Evolutionary conservation across 2,113 vertebrate genomes (phyloP).

Genomic region (Nannospalax galili): DNA sequence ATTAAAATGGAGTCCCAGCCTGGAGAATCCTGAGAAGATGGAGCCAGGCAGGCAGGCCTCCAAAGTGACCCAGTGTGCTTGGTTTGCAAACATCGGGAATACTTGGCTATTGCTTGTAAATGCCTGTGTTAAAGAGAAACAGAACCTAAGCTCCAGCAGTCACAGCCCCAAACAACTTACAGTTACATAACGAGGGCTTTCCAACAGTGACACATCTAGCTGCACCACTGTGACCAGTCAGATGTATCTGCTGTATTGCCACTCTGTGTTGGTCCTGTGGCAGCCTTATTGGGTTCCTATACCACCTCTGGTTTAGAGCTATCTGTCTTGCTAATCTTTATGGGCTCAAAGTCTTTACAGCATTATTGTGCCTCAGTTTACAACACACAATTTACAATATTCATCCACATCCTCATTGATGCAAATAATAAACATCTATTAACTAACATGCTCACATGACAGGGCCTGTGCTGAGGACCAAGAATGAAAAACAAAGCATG

Average conservation of each 20-base stretch:
- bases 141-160: not conserved
- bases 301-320: not conserved
- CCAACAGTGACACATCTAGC: no score
- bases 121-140: constrained; percentile 11
- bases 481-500: not conserved
- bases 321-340: not conserved
- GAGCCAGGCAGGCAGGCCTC: not conserved
- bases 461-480: not conserved
- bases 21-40: not conserved
- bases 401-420: not conserved
- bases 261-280: not conserved
- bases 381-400: not conserved
- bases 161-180: not conserved
- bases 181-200: not conserved
- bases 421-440: not conserved
- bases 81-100: not conserved
- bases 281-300: not conserved
- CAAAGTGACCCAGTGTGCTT: not conserved
- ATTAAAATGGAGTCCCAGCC: not conserved
- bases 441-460: not conserved
- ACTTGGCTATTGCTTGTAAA: not conserved
- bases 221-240: not conserved
- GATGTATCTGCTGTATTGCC: not conserved
- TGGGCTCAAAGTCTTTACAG: not conserved
- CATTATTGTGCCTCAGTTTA: not conserved